Conservation (phyloP, 2,797 vertebrate species). For the Pterois miles region DNA sequence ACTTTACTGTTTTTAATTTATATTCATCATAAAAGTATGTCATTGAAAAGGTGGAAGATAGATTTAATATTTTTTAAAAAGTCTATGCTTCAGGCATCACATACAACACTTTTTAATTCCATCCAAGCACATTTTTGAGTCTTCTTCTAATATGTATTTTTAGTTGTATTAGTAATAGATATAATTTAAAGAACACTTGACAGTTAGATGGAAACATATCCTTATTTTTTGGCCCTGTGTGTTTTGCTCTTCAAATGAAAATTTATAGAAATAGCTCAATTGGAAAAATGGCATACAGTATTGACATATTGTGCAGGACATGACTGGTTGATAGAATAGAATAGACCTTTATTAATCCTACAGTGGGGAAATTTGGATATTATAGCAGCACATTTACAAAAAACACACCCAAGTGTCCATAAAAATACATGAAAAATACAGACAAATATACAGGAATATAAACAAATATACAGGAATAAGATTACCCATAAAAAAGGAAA, state of each 20-base stretch:
- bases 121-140: background rate
- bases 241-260: background rate
- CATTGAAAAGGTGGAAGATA: background rate
- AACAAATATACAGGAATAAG: no score
- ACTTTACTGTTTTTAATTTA: background rate
- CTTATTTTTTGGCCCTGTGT: background rate
- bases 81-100: no score
- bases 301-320: background rate
- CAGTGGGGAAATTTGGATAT: no score
- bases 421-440: no score
- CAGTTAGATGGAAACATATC: background rate
- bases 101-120: background rate
- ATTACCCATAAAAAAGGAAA: no score
- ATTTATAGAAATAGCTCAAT: background rate
- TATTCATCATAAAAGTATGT: background rate
- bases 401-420: no score
- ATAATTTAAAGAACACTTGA: background rate
- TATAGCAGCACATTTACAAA: no score
- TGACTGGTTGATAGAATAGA: background rate
- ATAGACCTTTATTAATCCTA: no score
- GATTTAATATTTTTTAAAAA: no score
- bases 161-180: background rate
- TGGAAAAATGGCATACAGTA: background rate
- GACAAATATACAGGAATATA: no score
- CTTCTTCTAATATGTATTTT: background rate